Conservation (phyloP, 2,888 invertebrate species). For the Thelaira solivaga region DNA sequence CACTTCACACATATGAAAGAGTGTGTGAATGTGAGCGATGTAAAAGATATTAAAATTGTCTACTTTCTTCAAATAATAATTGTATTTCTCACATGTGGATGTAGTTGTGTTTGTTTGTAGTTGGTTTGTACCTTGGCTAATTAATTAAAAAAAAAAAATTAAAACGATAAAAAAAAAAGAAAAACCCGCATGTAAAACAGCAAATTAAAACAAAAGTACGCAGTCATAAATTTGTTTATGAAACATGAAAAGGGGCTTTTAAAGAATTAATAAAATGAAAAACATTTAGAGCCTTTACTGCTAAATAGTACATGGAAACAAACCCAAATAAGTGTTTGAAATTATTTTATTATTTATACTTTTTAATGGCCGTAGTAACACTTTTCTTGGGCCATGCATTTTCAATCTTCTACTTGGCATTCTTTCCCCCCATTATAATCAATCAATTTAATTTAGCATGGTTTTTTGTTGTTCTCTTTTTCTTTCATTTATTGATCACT, state of each 20-base stretch:
- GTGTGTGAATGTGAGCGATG: background rate
- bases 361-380: too few relatives aligned
- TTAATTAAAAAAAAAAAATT: constrained; percentile 13
- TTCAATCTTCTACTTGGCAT: background rate
- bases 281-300: too few relatives aligned
- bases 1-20: constrained; percentile 4
- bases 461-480: too few relatives aligned
- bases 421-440: constrained; percentile 14
- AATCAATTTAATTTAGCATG: constrained; percentile 35
- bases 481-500: constrained; percentile 32
- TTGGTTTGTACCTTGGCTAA: constrained; percentile 41
- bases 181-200: constrained; percentile 14
- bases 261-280: too few relatives aligned
- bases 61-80: background rate
- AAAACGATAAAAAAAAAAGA: background rate
- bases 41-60: background rate
- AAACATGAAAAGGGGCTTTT: background rate
- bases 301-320: too few relatives aligned
- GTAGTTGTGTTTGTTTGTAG: background rate
- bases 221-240: background rate
- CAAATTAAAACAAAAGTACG: background rate
- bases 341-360: background rate
- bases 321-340: background rate
- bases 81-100: background rate
- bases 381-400: background rate